Evolutionary conservation across 2,797 vertebrate genomes (phyloP), one percentile per base, ranked within the genome.

Genomic region (Cuculus canorus): DNA sequence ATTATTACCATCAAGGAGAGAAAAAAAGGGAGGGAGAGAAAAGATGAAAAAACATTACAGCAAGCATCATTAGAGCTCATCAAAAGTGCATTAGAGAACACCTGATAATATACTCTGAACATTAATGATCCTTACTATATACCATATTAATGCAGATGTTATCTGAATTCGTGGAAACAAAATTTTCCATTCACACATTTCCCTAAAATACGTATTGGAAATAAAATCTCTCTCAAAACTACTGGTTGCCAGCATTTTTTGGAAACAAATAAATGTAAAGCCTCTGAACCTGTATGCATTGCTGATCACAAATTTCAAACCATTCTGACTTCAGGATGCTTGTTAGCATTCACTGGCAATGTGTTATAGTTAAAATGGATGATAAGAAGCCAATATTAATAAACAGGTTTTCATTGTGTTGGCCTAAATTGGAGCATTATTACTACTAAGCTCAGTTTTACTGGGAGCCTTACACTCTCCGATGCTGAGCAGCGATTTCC

Each of bases 11-110:
- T 66, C 77, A 96, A 93, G 94, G 81, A 93, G 81, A 76, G 93
- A 82, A 93, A 92, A 95, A 79, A 91, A 82, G 87, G 87, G 76
- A 84, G 48, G 59, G 71, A 76, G 88, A 86, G 54, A 59, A 88
- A 64, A 65, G 71, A 88, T 82, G 79, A 96, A 95, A 94, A 97
- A 96, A 93, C 78, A 87, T 92, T 90, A 95, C 91, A 96, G 91
- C 92, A 96, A 96, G 96, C 94, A 97, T 97, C 96, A 97, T 97
- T 97, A 97, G 93, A 96, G 94, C 96, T 97, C 95, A 97, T 97
- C 97, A 97, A 97, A 97, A 97, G 94, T 93, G 89, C 96, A 97
- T 97, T 97, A 97, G 94, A 91, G 92, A 97, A 97, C 97, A 97
- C 97, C 96, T 97, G 97, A 97, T 96, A 96, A 96, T 96, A 95